These are phyloP conservation scores for Mesopsocus fuscifrons DNA, from an alignment of 2,888 invertebrate genomes.

Conservation along the genomic window DNA sequence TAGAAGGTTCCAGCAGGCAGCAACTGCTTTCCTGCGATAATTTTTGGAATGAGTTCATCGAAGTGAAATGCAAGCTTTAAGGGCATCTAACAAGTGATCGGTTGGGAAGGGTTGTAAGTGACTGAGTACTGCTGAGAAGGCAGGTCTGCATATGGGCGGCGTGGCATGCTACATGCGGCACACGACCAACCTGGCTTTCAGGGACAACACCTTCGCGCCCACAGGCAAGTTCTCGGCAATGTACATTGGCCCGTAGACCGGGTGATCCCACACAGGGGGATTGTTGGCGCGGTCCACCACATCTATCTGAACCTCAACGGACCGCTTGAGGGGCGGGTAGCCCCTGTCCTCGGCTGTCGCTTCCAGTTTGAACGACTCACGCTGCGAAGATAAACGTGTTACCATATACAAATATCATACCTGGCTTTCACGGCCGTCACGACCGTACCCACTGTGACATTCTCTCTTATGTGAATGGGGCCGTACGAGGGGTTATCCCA, in stretches of 20 bases:
- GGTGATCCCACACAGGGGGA: constrained; percentile 93
- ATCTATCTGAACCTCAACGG: constrained; percentile 96
- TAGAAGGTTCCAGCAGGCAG: too few relatives aligned
- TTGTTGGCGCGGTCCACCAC: constrained; percentile 96
- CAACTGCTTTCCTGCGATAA: too few relatives aligned
- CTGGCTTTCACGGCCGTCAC: constrained; percentile 97
- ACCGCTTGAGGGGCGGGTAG: constrained; percentile 83
- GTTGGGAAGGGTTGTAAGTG: too few relatives aligned
- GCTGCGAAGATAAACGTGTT: constrained; percentile 31
- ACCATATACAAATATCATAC: constrained; percentile 21
- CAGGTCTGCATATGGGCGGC: background rate
- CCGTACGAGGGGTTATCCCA: constrained; percentile 92
- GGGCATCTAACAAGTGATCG: too few relatives aligned
- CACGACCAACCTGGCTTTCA: constrained; percentile 91
- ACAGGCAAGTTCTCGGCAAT: constrained; percentile 96
- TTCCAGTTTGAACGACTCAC: constrained; percentile 95
- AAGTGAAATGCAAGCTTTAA: too few relatives aligned
- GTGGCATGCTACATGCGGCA: background rate
- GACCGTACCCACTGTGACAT: constrained; percentile 97
- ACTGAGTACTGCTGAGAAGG: background rate
- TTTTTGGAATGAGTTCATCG: too few relatives aligned
- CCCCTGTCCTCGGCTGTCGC: constrained; percentile 98
- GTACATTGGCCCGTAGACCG: constrained; percentile 91
- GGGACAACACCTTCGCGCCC: constrained; percentile 93
- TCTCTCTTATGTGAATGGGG: constrained; percentile 95